Evolutionary conservation across 2,113 vertebrate species (phyloP), one percentile per base, ranked within the genome.

Genomic region (Spea multiplicata): DNA sequence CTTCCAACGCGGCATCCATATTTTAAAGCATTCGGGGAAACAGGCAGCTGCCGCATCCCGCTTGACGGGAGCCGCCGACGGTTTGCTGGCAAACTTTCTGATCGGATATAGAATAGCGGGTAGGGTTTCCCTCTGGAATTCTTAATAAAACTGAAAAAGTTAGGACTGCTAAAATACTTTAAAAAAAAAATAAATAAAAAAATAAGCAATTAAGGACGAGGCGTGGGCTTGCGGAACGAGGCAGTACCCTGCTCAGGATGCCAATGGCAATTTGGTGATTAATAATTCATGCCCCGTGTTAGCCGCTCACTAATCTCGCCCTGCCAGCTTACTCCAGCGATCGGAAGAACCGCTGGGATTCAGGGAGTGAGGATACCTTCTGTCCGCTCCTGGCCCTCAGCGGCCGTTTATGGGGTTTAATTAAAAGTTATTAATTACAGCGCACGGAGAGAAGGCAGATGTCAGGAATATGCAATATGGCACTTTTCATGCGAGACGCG

Each of bases 391-490:
- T 4, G 5, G 7, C 55, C 46, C 30, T 57, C 71, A 0, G 67
- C 12, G 16, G 61, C 74, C 48, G 66, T 46, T 71, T 71, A 59
- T 62, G 69, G 47, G 67, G 53, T 6, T 78, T 78, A 71, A 78
- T 71, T 71, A 71, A 71, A 75, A 71, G 69, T 78, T 70, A 78
- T 70, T 78, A 78, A 78, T 78, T 70, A 71, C 55, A 48, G 8
- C 55, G 52, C 53, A 64, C 12, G 74, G 53, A 66, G 66, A 66
- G 73, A 66, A 44, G 61, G 44, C 73, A 75, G 62, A 75, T 75
- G 53, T 46, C 44, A 14, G 55, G 74, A 45, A 30, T n/a, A 30
- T 10, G 64, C 64, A 45, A 52, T 5, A 6, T 30, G 30, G 1
- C 30, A 30, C 30, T 30, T 30, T 30, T 30, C 30, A 30, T 30